A percentile compares a stretch with the other conserved stretches of the same genome.
phyloP scores from a whole-genome alignment of 1,140 invertebrate species.

The Adoxophyes honmai region DNA sequence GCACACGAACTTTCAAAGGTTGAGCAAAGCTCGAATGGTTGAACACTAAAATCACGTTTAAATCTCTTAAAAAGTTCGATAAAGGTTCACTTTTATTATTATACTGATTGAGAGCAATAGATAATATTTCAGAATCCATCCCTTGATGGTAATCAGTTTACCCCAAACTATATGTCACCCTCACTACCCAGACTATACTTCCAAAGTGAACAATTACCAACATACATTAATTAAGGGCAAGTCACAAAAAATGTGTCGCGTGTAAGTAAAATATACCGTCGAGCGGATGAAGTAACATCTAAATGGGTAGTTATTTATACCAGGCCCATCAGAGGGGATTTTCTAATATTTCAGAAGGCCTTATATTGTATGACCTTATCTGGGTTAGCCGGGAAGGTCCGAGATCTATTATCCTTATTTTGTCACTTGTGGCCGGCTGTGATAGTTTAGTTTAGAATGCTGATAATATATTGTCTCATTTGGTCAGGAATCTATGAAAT shows the following conservation, averaged over 20 bases:
- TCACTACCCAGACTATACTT: too few relatives aligned
- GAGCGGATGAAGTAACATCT: not conserved
- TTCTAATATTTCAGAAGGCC: not conserved
- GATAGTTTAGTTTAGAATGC: not conserved
- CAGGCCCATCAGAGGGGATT: not conserved
- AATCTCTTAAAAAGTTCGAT: too few relatives aligned
- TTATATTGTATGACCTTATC: not conserved
- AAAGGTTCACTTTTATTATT: too few relatives aligned
- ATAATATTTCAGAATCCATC: too few relatives aligned
- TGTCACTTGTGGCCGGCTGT: not conserved
- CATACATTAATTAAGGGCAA: not conserved
- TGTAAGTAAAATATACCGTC: not conserved
- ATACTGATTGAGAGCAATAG: too few relatives aligned
- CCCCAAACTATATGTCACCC: too few relatives aligned
- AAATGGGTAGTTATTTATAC: conserved; percentile 9
- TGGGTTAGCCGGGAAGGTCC: not conserved
- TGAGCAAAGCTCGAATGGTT: too few relatives aligned
- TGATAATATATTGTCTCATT: too few relatives aligned
- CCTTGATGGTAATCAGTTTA: too few relatives aligned
- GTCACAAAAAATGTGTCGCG: not conserved
- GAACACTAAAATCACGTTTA: too few relatives aligned
- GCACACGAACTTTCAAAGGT: too few relatives aligned
- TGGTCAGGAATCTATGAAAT: too few relatives aligned
- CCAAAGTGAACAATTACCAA: not conserved
- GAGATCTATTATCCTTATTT: not conserved